These are phyloP conservation scores for Epinotia demarniana DNA, from an alignment of 2,888 invertebrate genomes.

Conservation along the genomic window DNA sequence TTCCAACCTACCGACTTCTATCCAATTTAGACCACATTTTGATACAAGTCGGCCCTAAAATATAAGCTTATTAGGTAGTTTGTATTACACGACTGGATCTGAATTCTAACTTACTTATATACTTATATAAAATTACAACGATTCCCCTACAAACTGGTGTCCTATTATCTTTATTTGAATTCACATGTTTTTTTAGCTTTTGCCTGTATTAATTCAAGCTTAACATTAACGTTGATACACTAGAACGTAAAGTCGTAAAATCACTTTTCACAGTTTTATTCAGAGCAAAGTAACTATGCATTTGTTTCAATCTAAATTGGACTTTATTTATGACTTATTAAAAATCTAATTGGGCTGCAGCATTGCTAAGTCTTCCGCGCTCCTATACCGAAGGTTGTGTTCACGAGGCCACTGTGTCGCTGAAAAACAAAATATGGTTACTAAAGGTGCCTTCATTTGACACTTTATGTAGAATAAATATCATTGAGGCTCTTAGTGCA, in stretches of 20 bases:
- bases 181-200: not conserved
- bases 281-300: not conserved
- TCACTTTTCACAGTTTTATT: not conserved
- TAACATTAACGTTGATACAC: not conserved
- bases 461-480: too few species aligned
- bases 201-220: not conserved
- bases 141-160: not conserved
- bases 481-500: too few species aligned
- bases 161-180: not conserved
- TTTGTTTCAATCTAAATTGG: not conserved
- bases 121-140: constrained; percentile 17
- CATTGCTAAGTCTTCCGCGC: constrained; percentile 76
- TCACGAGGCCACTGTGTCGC: constrained; percentile 84
- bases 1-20: too few species aligned
- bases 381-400: constrained; percentile 78
- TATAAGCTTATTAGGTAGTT: too few species aligned
- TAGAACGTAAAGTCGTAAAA: not conserved
- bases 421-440: constrained; percentile 54
- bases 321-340: constrained; percentile 6
- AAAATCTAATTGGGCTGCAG: constrained; percentile 51
- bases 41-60: too few species aligned
- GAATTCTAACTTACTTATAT: constrained; percentile 24
- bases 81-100: constrained; percentile 9
- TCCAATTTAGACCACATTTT: too few species aligned
- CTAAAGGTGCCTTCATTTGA: too few species aligned